These are phyloP conservation scores for Heliopora coerulea DNA, from an alignment of 92 coral and sea anemone species.

Conservation along the genomic window DNA sequence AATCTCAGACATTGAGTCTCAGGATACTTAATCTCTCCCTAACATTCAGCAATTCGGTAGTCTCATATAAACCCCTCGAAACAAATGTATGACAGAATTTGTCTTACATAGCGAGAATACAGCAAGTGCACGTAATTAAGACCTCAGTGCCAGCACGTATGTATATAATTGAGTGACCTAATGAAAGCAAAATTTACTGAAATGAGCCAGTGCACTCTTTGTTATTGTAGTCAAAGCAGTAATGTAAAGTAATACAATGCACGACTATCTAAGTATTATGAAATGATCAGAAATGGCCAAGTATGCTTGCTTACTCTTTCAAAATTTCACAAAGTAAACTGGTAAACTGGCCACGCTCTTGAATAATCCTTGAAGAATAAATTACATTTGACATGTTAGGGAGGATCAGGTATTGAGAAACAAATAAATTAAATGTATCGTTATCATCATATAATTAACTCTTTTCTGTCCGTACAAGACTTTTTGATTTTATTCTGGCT, in stretches of 20 bases:
- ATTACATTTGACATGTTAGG: slow-evolving; percentile 38
- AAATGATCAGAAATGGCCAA: slow-evolving; percentile 13
- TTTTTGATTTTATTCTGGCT: too few species aligned
- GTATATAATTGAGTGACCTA: too few species aligned
- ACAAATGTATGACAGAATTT: background rate
- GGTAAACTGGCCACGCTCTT: slow-evolving; percentile 48
- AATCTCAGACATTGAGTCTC: slow-evolving; percentile 4
- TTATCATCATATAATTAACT: too few species aligned
- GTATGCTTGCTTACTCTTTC: slow-evolving; percentile 39
- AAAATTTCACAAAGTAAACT: slow-evolving; percentile 41
- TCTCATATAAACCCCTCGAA: too few species aligned
- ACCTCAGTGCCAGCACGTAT: too few species aligned
- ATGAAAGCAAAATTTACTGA: too few species aligned
- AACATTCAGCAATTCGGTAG: slow-evolving; percentile 2
- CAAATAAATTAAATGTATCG: background rate
- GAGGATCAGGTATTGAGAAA: slow-evolving; percentile 32
- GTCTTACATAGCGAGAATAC: background rate
- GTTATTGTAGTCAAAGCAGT: background rate
- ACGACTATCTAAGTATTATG: background rate
- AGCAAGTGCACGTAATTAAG: too few species aligned
- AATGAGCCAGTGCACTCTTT: too few species aligned
- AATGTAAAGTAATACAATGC: background rate
- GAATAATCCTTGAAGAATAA: slow-evolving; percentile 40
- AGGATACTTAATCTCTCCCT: slow-evolving; percentile 39
- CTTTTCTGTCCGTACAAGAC: too few species aligned